phyloP scores from a whole-genome alignment of 2,113 vertebrate species.

The Otocyon megalotis region DNA sequence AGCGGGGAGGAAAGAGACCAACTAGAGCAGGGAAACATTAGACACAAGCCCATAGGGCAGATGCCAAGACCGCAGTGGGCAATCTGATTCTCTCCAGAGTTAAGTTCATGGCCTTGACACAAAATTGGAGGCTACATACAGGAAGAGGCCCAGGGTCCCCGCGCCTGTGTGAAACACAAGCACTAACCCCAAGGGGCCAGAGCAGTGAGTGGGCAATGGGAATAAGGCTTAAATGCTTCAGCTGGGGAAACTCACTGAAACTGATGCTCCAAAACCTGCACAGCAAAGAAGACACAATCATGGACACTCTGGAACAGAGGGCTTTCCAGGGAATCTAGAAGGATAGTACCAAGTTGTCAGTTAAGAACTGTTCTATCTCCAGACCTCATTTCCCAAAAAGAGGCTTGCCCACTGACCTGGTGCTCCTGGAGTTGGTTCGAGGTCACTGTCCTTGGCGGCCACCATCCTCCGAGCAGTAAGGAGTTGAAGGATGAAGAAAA shows the following conservation, averaged over 20 bases:
- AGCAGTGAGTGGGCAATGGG: background rate
- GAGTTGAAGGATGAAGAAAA: constrained; percentile 97
- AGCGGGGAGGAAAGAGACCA: background rate
- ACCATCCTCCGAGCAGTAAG: constrained; percentile 91
- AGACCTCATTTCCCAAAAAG: constrained; percentile 24
- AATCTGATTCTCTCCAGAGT: background rate
- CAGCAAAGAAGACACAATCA: constrained; percentile 98
- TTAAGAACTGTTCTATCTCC: background rate
- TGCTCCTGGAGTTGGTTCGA: constrained; percentile 75
- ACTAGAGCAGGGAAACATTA: background rate
- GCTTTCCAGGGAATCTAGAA: constrained; percentile 89
- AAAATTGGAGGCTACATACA: background rate
- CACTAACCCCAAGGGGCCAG: background rate
- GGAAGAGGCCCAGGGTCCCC: background rate
- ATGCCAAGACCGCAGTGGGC: constrained; percentile 46
- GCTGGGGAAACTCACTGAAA: constrained; percentile 92
- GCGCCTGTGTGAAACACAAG: background rate
- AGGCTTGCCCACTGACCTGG: constrained; percentile 79
- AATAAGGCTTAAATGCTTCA: constrained; percentile 14
- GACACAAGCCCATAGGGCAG: constrained; percentile 8
- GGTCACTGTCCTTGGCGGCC: constrained; percentile 81
- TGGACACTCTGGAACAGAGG: constrained; percentile 94
- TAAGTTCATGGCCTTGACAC: constrained; percentile 26
- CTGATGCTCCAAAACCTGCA: constrained; percentile 94
- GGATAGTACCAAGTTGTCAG: constrained; percentile 5